These are phyloP conservation scores for Gulo gulo DNA, from an alignment of 2,113 vertebrate genomes.

Conservation along the genomic window DNA sequence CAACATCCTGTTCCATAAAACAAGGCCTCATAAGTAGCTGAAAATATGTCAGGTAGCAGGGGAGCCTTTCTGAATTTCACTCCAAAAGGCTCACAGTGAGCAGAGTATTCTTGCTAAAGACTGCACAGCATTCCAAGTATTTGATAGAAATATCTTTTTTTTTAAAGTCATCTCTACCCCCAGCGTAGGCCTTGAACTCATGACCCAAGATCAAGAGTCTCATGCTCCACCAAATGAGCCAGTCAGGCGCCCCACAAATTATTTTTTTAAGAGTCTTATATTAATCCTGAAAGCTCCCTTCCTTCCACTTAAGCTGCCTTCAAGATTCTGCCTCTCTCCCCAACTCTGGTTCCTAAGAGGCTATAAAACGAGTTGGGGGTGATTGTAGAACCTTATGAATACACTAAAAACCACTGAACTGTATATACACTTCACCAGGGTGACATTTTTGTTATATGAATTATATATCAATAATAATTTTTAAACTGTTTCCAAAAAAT, in stretches of 20 bases:
- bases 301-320: neutral
- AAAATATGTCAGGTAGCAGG: conserved; percentile 74
- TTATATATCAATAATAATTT: conserved; percentile 4
- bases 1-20: conserved; percentile 52
- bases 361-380: conserved; percentile 21
- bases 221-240: neutral
- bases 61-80: conserved; percentile 44
- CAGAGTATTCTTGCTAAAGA: conserved; percentile 5
- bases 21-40: conserved; percentile 47
- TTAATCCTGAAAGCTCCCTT: neutral
- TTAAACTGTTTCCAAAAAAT: neutral
- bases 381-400: neutral
- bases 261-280: neutral
- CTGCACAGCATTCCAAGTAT: neutral
- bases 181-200: neutral
- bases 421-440: neutral
- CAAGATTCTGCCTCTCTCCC: neutral
- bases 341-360: conserved; percentile 2
- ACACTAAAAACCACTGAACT: neutral
- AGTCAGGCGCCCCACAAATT: neutral
- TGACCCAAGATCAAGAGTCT: neutral
- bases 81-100: neutral
- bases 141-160: neutral
- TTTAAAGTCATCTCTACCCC: neutral
- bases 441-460: neutral